Evolutionary conservation across 92 coral and sea anemone genomes (phyloP).

Genomic region (Blastomussa wellsi): DNA sequence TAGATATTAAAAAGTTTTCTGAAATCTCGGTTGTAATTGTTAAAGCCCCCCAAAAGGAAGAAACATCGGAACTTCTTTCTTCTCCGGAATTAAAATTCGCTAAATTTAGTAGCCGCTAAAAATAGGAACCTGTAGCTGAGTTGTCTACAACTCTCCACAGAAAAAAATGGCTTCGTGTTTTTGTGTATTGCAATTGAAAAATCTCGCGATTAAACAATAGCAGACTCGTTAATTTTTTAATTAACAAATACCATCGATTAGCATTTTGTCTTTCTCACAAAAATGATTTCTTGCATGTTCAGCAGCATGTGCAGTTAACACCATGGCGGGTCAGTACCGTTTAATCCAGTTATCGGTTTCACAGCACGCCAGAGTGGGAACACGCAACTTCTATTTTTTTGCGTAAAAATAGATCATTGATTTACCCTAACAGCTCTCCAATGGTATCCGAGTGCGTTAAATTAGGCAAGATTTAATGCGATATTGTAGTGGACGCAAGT

Average conservation of each 20-base stretch:
- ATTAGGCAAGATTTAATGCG: neutral
- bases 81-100: neutral
- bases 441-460: neutral
- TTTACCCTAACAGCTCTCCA: slow-evolving; percentile 4
- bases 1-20: too few relatives aligned
- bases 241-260: neutral
- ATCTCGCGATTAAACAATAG: neutral
- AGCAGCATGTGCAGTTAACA: neutral
- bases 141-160: neutral
- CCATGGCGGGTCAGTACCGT: neutral
- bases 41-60: too few relatives aligned
- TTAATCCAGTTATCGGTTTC: slow-evolving; percentile 22
- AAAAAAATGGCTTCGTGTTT: neutral
- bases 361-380: neutral
- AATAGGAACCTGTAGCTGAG: neutral
- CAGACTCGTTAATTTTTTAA: neutral
- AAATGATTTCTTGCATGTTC: neutral
- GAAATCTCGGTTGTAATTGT: neutral
- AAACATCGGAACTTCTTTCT: neutral
- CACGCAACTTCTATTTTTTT: neutral
- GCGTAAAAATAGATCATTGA: slow-evolving; percentile 21
- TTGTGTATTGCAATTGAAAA: neutral
- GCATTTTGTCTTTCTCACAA: neutral
- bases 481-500: slow-evolving; percentile 34
- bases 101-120: neutral